Evolutionary conservation across 2,113 vertebrate genomes (phyloP), one percentile per base, ranked within the genome.

Genomic region (Aleadryas rufinucha): DNA sequence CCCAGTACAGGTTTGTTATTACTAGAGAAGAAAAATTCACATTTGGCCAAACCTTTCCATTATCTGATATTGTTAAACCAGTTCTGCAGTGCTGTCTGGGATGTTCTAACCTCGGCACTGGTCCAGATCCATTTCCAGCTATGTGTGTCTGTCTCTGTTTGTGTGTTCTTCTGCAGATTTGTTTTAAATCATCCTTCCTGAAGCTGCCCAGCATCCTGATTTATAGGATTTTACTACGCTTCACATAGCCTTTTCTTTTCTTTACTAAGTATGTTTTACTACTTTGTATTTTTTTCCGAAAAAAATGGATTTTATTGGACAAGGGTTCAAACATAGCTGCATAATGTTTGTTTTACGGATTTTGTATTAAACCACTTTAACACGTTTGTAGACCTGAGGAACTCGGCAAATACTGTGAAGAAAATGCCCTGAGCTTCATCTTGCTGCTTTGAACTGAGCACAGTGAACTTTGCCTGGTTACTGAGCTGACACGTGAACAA

Each of bases 341-440:
- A 39, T 86, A 82, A 90, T 74, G 83, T 83, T 95, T 87, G 49
- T 90, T 45, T 87, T 72, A 90, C 7, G 33, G 86, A 81, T 95
- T 95, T 96, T 41, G n/a, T 76, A 91, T 94, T 95, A 97, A 96
- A 91, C 90, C 93, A 84, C 71, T 96, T 92, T 71, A 96, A 96
- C 91, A 90, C 87, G 41, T 89, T 63, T 93, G 81, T 71, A 92
- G 90, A 90, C 95, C 95, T 21, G 45, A 42, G 95, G 87, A 97
- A 94, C 95, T 87, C 20, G 0, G 77, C 84, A 97, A 94, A 95
- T 33, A 66, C 78, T n/a, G 72, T 24, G 84, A 97, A 78, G 61
- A 61, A 94, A 76, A 95, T 47, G 26, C 81, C 85, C 79, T 83
- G 84, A 95, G 82, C 81, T 91, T 85, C 83, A 66, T 70, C 82